Conservation (phyloP, 2,797 vertebrate species). For the Pangasius krempfi region DNA sequence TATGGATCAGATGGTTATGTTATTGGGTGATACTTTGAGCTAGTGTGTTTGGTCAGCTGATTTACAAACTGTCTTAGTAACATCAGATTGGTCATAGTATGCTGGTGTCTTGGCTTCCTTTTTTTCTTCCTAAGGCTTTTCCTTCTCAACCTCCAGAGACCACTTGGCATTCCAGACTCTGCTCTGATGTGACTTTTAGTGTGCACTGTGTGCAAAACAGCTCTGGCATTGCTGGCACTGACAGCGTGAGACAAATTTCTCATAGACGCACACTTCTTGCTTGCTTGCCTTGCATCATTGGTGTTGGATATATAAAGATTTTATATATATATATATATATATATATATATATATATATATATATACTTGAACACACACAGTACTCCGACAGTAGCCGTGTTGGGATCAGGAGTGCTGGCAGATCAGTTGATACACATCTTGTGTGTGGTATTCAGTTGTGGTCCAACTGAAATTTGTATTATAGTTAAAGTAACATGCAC, state of each 20-base stretch:
- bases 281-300: conserved; percentile 17
- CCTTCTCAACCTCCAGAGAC: conserved; percentile 4
- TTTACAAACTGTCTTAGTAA: background rate
- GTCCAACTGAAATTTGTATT: background rate
- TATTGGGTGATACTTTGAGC: background rate
- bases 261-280: background rate
- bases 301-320: background rate
- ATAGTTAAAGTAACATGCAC: background rate
- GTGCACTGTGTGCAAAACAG: background rate
- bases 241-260: background rate
- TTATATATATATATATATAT: no score
- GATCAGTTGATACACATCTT: background rate
- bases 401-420: background rate
- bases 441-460: background rate
- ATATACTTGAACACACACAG: background rate
- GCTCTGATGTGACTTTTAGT: conserved; percentile 23
- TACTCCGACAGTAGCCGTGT: background rate
- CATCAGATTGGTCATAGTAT: background rate
- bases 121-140: background rate
- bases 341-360: background rate
- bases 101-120: background rate
- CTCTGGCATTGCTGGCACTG: conserved; percentile 29
- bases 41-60: background rate
- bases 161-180: conserved; percentile 29
- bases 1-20: background rate